Evolutionary conservation across 2,797 vertebrate species (phyloP), one percentile per base, ranked within the genome.

Genomic region (Thamnophis elegans): DNA sequence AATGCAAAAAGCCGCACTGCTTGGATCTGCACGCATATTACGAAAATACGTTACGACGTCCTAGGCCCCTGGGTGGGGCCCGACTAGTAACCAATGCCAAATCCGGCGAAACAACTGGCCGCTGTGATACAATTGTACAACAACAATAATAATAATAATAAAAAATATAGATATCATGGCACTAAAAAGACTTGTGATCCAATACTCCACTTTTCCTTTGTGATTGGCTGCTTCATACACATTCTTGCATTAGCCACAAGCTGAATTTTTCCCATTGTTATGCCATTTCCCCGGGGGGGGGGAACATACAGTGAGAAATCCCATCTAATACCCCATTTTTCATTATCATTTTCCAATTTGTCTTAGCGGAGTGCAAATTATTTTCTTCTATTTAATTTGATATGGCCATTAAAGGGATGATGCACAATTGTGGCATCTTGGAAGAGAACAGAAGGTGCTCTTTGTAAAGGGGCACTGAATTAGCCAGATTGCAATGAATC

Each of bases 381-480:
- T 93, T 93, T 90, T 47, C 22, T 8, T 32, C 55, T 92, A 85
- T 25, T 92, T 93, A 90, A 92, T 91, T 82, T 88, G 92, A 1
- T 68, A 22, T 93, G 55, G 90, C 7, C 54, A 92, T 92, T 92
- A 89, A 82, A 90, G 42, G 11, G 68, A 88, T 78, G 10, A 20
- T 25, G 73, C 7, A 28, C 58, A 0, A 90, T 25, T 94, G 55
- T 36, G 13, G 93, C 87, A 88, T 87, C 36, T 89, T 91, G 88
- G 92, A 93, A 93, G 89, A 82, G 54, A 54, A 88, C 89, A 42
- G 65, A 88, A 93, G 10, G 32, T 82, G 90, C 65, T 51, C 55
- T n/a, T n/a, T 62, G 65, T 88, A 82, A 90, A 90, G 90, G 89
- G 65, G 36, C 88, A 62, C 42, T 93, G 68, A 93, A 91, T 88